Base-by-base conservation (phyloP, 1,140 invertebrate genomes). In the Archivesica marissinica region DNA sequence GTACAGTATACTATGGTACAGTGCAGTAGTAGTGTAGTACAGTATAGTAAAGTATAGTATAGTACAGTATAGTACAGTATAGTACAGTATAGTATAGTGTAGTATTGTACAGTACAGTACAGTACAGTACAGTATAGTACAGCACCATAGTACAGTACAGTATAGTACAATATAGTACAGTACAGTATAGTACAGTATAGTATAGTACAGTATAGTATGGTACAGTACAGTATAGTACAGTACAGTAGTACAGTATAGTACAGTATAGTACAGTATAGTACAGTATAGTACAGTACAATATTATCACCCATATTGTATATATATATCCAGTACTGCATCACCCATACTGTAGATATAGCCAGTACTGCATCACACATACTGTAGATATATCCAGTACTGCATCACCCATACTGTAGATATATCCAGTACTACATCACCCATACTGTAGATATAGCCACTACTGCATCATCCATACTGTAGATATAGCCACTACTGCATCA, bases 51-150 rank as follows among this genome's bases (percentile, higher is more conserved):
- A 83, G 68, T 61, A 83, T 72, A 75, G 50, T 61, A 56, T 56
- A 75, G 66, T 50, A 56, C 50, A 56, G 39, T 50, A 74, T 56
- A 74, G 64, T 30, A 83, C 44, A 35, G 79, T 38, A 72, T n/a
- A 83, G 50, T 41, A 83, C 70, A 83, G 66, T 44, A 72, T 56
- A 47, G 79, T 59, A 81, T 52, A 47, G 64, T 33, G 72, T 44
- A 54, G 30, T 41, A 83, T 59, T 52, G 47, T 44, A 72, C 59
- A 83, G 47, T 44, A 83, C 52, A 83, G 80, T 44, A 83, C 52
- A 75, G 80, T 44, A 83, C 56, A 75, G 80, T 41, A 83, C 33
- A 75, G 44, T 56, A 83, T 56, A 83, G 66, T 72, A 83, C 74
- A 75, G 66, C 52, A 72, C 50, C 50, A 74, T 74, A 56, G 80